Base-by-base conservation (phyloP, 2,888 invertebrate genomes). In the Trachelus tabidus region DNA sequence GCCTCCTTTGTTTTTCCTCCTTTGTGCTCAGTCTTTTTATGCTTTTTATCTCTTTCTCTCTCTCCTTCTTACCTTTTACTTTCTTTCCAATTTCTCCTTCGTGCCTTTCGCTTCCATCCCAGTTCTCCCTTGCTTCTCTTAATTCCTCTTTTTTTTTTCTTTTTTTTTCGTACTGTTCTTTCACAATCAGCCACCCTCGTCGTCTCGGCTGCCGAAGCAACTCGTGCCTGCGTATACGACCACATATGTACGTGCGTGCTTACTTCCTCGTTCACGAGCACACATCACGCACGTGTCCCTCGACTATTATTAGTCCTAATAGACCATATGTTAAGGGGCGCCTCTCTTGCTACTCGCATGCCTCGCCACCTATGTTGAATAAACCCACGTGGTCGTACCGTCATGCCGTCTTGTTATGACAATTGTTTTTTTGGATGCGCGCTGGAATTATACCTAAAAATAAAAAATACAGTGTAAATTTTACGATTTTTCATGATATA, bases 221-320 rank as follows among this genome's bases (percentile, higher is more conserved):
- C 40, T 15, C 40, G 6, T 40, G 40, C 40, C 40, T 40, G 40
- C 40, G 23, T 40, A 23, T 40, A 23, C 40, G 6, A 40, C 31
- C 71, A 71, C 71, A 12, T 15, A 31, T 33, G 15, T 3, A 33
- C 71, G 71, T 71, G 71, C 71, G 71, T 71, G 71, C 40, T 40
- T 30, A 71, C 71, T 30, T 40, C 40, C 33, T 23, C 30, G 30
- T 30, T 12, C 74, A 40, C 40, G 6, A 23, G 15, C 40, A 40
- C 40, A 40, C 23, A 40, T 23, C 71, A 33, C 71, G 33, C 71
- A 71, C 71, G 80, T 69, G 77, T 79, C 34, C 30, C 76, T 9
- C 69, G 80, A 83, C 88, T 90, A 90, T 90, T 91, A 90, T 90
- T 91, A 90, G 90, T 86, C 85, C 88, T 90, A 89, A 91, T 90